Conservation (phyloP, 2,797 vertebrate genomes). For the Acipenser ruthenus region DNA sequence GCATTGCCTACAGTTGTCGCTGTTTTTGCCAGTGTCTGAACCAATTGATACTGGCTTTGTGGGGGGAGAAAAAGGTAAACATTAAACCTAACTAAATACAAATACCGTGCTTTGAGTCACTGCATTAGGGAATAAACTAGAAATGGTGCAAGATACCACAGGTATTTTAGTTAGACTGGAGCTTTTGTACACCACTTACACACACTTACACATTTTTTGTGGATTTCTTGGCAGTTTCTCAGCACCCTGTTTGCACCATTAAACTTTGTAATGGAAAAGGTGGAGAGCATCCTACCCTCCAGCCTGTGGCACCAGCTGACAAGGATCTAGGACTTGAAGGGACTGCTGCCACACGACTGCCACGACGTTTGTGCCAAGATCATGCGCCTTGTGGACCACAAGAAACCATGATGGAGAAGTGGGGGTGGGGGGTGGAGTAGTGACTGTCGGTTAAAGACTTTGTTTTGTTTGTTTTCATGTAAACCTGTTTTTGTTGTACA, state of each 20-base stretch:
- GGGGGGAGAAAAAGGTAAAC: too few species aligned
- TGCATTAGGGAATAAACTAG: too few species aligned
- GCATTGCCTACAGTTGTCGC: too few species aligned
- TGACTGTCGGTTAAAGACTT: slow-evolving; percentile 48
- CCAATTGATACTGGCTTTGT: too few species aligned
- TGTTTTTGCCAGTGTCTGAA: too few species aligned
- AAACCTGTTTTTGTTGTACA: slow-evolving; percentile 85
- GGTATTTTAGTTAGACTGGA: neutral
- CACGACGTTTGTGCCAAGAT: slow-evolving; percentile 64
- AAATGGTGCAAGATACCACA: neutral
- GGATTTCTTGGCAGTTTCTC: slow-evolving; percentile 75
- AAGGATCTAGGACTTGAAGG: slow-evolving; percentile 71
- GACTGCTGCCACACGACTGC: slow-evolving; percentile 29
- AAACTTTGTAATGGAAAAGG: slow-evolving; percentile 98
- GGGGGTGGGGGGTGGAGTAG: slow-evolving; percentile 60
- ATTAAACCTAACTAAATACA: too few species aligned
- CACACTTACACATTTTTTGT: slow-evolving; percentile 13
- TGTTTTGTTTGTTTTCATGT: slow-evolving; percentile 72
- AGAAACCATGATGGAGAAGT: slow-evolving; percentile 62
- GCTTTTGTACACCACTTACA: neutral
- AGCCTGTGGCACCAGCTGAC: slow-evolving; percentile 98
- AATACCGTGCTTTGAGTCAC: too few species aligned
- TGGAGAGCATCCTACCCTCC: slow-evolving; percentile 94
- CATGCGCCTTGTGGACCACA: slow-evolving; percentile 45
- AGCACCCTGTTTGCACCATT: slow-evolving; percentile 95